Evolutionary conservation across 2,113 vertebrate species (phyloP).

Genomic region (Pelecanoides urinatrix): DNA sequence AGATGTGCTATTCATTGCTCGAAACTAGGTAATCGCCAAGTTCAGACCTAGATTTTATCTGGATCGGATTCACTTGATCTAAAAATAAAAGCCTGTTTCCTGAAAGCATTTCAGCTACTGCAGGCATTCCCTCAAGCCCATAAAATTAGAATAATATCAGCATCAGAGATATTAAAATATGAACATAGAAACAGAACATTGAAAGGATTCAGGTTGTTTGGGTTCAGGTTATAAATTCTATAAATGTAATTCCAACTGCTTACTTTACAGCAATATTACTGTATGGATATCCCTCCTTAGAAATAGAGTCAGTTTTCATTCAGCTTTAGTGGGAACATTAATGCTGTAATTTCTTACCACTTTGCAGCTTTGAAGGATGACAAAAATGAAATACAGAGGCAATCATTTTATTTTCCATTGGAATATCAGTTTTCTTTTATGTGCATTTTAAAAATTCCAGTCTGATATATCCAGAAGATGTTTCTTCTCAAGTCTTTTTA

Average conservation of each 20-base stretch:
- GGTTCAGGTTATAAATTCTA: background rate
- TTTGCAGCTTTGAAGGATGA: background rate
- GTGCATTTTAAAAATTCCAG: background rate
- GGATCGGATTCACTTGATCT: background rate
- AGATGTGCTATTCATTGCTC: background rate
- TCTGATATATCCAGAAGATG: background rate
- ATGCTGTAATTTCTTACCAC: background rate
- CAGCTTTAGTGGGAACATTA: background rate
- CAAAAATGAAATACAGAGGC: background rate
- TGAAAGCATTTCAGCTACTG: background rate
- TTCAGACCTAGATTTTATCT: background rate
- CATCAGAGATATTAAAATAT: background rate
- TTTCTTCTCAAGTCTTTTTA: background rate
- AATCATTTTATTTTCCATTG: background rate
- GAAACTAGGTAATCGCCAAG: background rate
- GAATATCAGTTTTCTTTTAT: background rate
- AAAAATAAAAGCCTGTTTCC: background rate
- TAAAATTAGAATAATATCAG: background rate
- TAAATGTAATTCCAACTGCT: background rate
- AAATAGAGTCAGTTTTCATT: background rate
- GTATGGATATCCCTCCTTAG: background rate
- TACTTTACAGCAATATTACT: background rate
- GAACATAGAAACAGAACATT: background rate
- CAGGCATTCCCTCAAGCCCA: background rate
- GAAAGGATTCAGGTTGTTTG: background rate